A percentile compares a stretch with the other conserved stretches of the same genome.
Evolutionary conservation across 2,797 vertebrate species (phyloP).

Genomic region (Calcarius lapponicus): DNA sequence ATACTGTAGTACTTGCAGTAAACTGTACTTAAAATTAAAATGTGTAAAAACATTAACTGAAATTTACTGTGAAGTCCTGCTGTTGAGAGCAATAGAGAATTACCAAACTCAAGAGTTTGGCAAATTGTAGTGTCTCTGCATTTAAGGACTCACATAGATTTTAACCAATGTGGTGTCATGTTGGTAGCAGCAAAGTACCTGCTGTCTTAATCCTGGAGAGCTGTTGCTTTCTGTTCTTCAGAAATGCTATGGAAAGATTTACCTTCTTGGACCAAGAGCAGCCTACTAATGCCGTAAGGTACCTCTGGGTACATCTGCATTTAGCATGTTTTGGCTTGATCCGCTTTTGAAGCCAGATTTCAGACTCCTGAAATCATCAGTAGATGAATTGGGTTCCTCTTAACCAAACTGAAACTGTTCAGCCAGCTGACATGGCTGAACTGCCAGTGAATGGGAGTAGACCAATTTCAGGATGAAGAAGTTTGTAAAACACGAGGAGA

Average conservation of each 20-base stretch:
- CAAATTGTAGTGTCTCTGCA: not conserved
- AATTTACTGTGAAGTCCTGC: not conserved
- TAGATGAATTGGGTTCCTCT: not conserved
- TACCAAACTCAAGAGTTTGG: not conserved
- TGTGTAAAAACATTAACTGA: not conserved
- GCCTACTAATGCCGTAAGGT: not conserved
- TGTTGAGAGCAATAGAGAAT: not conserved
- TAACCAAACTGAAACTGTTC: not conserved
- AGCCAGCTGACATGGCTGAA: not conserved
- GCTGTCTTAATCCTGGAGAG: not conserved
- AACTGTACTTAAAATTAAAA: not conserved
- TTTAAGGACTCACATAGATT: not conserved
- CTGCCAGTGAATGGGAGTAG: not conserved
- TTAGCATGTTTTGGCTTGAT: not conserved
- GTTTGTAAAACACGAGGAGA: not conserved
- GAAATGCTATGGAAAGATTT: constrained; percentile 17
- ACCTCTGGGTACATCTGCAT: not conserved
- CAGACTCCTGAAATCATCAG: not conserved
- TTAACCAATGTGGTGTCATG: not conserved
- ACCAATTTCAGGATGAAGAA: not conserved
- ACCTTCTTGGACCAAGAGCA: constrained; percentile 2
- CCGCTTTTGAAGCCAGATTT: constrained; percentile 7
- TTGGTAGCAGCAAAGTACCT: not conserved
- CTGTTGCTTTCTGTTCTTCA: constrained; percentile 33
- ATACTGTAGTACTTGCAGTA: not conserved